Evolutionary conservation across 2,888 invertebrate genomes (phyloP).

Genomic region (Pomacea canaliculata): DNA sequence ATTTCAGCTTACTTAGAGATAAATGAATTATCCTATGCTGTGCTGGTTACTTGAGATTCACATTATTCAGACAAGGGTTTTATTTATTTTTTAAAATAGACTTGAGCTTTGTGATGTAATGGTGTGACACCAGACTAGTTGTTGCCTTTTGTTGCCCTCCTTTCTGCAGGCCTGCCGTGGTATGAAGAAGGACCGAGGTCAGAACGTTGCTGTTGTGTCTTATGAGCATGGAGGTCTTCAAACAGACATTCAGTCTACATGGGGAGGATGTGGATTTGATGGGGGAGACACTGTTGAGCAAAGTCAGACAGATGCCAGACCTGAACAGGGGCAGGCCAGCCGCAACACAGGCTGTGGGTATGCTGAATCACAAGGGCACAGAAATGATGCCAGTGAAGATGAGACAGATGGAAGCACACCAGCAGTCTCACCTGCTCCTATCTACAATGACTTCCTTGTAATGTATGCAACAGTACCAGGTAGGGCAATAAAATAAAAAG

Average conservation of each 20-base stretch:
- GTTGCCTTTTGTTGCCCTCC: too few relatives aligned
- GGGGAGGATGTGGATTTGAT: neutral
- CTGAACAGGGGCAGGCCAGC: neutral
- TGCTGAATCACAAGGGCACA: slow-evolving; percentile 2
- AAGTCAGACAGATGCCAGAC: neutral
- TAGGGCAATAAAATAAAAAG: neutral
- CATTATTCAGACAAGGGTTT: too few relatives aligned
- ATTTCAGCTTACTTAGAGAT: too few relatives aligned
- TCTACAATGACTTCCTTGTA: slow-evolving; percentile 49
- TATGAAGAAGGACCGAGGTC: slow-evolving; percentile 10
- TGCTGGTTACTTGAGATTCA: too few relatives aligned
- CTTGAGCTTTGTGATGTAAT: too few relatives aligned
- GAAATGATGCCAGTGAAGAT: neutral
- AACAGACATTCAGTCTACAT: neutral
- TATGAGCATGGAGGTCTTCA: neutral
- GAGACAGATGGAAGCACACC: neutral
- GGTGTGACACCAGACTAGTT: too few relatives aligned
- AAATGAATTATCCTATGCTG: too few relatives aligned
- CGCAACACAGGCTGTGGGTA: neutral
- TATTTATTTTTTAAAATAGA: too few relatives aligned
- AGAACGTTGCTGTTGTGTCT: slow-evolving; percentile 8
- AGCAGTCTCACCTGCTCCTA: slow-evolving; percentile 37
- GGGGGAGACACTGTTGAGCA: neutral
- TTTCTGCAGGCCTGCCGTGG: slow-evolving; percentile 24
- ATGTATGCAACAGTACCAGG: slow-evolving; percentile 54